Evolutionary conservation across 1,140 invertebrate genomes (phyloP), one percentile per base, ranked within the genome.

Genomic region (Prorops nasuta): DNA sequence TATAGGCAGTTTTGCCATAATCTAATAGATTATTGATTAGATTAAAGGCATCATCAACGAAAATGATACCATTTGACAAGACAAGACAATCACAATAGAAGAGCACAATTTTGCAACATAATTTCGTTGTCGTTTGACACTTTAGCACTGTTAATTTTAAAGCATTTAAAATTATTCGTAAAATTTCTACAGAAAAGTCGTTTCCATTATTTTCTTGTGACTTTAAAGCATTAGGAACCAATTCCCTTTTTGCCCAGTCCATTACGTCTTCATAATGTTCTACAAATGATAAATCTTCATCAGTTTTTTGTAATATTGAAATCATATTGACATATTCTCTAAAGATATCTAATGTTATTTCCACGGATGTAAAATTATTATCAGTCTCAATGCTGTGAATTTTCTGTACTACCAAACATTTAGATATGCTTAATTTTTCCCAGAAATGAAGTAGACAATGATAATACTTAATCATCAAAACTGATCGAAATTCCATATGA

Each of bases 101-200:
- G 22, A 62, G 31, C 41, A 67, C 52, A 16, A 58, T 46, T 39
- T 58, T 47, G 44, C 51, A 58, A 36, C 63, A 67, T 15, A 67
- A 14, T 36, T 62, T 66, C 12, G 58, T 51, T 9, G 35, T 49
- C 8, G 47, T 46, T 49, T 58, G 54, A 3, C 21, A 52, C 18
- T 51, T 18, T n/a, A 46, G 37, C 9, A 64, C 41, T 10, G 64
- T 12, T 18, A 14, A 43, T 28, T 58, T 60, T 7, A 48, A 43
- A 0, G 36, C 15, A 7, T 60, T 17, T 16, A 67, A 62, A 12
- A 58, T 60, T 20, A 10, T 43, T 51, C 54, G 59, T 20, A 67
- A 35, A 49, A 67, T 43, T 10, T 52, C 46, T 34, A 37, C 37
- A 16, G 49, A 42, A 12, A 55, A 56, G 8, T 36, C 28, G 20